Evolutionary conservation across 1,140 invertebrate species (phyloP).

Genomic region (Orussus abietinus): DNA sequence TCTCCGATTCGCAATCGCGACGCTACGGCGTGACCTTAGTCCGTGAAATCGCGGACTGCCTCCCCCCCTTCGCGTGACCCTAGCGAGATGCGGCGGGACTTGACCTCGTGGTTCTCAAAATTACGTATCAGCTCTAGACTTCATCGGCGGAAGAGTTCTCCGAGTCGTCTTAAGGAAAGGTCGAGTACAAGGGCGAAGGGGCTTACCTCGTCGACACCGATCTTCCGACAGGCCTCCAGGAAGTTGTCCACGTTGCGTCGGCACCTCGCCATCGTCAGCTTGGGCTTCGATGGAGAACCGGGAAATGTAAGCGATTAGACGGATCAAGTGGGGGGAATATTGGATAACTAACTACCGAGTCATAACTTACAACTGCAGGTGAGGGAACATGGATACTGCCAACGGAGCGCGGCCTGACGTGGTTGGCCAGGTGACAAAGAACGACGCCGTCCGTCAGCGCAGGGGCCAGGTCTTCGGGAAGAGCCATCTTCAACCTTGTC

Average conservation of each 20-base stretch:
- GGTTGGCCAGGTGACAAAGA: constrained; percentile 89
- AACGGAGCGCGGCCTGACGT: constrained; percentile 83
- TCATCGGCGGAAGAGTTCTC: no score
- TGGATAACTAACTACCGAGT: background rate
- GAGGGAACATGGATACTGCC: constrained; percentile 93
- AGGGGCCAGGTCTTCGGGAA: constrained; percentile 82
- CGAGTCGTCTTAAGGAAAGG: constrained; percentile 16
- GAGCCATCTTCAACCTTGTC: constrained; percentile 79
- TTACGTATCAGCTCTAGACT: no score
- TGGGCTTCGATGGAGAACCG: constrained; percentile 64
- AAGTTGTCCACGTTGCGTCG: constrained; percentile 94
- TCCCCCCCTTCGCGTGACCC: no score
- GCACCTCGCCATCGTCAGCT: constrained; percentile 89
- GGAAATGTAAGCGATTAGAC: no score
- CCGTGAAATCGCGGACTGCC: no score
- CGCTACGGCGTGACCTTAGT: no score
- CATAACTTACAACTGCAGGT: constrained; percentile 77
- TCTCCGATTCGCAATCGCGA: constrained; percentile 5
- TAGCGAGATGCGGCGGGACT: no score
- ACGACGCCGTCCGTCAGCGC: constrained; percentile 88
- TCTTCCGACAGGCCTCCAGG: constrained; percentile 86
- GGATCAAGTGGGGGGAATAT: background rate
- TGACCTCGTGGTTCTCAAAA: no score
- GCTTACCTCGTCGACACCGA: constrained; percentile 90
- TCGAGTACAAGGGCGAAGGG: constrained; percentile 15